Evolutionary conservation across 2,888 invertebrate species (phyloP).

Genomic region (Acrobasis suavella): DNA sequence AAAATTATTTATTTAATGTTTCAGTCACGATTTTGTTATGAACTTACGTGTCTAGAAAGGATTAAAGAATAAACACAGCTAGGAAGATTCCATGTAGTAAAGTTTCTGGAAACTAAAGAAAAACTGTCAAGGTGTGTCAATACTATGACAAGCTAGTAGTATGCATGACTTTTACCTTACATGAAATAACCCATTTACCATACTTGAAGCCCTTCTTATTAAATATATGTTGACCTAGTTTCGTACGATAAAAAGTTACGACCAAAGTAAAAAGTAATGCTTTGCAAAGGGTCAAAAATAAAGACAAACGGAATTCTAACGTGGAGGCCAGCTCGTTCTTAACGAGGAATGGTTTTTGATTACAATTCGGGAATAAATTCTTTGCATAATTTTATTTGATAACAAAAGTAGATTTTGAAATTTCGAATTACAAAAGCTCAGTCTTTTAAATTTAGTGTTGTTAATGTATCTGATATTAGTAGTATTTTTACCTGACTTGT

Average conservation of each 20-base stretch:
- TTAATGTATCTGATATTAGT: no score
- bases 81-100: neutral
- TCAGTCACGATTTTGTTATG: slow-evolving; percentile 34
- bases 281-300: neutral
- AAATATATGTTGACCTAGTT: neutral
- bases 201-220: neutral
- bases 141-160: no score
- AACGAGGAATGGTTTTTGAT: no score
- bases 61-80: neutral
- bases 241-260: slow-evolving; percentile 5
- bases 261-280: neutral
- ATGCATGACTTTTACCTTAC: no score
- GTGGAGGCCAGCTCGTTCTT: no score
- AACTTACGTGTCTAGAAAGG: slow-evolving; percentile 6
- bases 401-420: no score
- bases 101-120: neutral
- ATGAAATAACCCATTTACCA: no score
- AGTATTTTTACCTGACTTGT: no score
- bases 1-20: slow-evolving; percentile 48
- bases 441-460: no score
- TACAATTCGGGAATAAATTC: no score
- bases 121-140: neutral
- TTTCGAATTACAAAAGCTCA: no score
- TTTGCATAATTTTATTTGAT: no score
- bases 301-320: slow-evolving; percentile 2